Percentiles rank a stretch among this genome's conserved stretches.
These are phyloP conservation scores for Bugula neritina DNA, from an alignment of 2,888 invertebrate species.

Conservation along the genomic window DNA sequence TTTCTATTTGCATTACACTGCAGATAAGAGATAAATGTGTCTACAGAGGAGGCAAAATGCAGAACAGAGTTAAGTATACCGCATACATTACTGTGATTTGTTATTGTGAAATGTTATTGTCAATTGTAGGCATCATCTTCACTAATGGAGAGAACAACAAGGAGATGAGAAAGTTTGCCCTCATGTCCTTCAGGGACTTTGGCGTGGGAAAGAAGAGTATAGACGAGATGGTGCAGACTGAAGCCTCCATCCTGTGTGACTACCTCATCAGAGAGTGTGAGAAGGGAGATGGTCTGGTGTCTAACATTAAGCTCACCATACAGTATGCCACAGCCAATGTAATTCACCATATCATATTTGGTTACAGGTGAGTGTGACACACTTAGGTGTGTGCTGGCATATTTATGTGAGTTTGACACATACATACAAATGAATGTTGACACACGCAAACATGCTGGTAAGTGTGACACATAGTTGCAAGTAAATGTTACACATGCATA, in stretches of 20 bases:
- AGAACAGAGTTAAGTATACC: too few species aligned
- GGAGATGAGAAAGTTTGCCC: constrained; percentile 28
- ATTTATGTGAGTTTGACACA: too few species aligned
- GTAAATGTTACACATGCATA: too few species aligned
- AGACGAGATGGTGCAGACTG: constrained; percentile 28
- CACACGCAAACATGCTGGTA: too few species aligned
- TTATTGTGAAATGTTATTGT: too few species aligned
- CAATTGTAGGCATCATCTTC: constrained; percentile 26
- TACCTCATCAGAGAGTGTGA: background rate
- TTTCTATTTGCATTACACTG: too few species aligned
- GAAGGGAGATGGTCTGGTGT: background rate
- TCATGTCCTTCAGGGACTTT: constrained; percentile 28
- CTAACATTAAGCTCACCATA: background rate
- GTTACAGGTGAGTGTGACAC: background rate
- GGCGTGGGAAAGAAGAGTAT: constrained; percentile 29
- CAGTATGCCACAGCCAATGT: constrained; percentile 16
- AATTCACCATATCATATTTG: constrained; percentile 5
- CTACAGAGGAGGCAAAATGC: too few species aligned
- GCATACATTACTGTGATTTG: too few species aligned
- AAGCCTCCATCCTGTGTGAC: background rate
- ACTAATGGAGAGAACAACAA: constrained; percentile 25
- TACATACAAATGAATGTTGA: too few species aligned
- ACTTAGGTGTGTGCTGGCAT: too few species aligned
- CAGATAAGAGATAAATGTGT: too few species aligned
- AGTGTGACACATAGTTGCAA: too few species aligned